Base-by-base conservation (phyloP, 2,113 vertebrate species). In the Amazona guildingii region DNA sequence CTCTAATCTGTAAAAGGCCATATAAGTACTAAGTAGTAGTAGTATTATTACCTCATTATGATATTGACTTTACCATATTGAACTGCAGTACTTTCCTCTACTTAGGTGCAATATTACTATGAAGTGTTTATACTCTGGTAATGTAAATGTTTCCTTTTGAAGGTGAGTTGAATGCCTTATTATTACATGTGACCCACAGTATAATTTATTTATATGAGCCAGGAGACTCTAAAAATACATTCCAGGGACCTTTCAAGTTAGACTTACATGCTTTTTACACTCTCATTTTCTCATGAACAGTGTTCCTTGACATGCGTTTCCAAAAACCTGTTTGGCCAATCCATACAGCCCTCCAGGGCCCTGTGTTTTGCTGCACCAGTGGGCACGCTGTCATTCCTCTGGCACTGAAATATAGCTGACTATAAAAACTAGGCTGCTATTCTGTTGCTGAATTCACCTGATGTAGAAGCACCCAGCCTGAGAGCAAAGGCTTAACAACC, bases 311-410 rank as follows among this genome's bases (percentile, higher is more conserved):
- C 43, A 59, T 23, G 76, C 75, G 55, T 77, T 88, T 95, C 80
- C 49, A 4, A 84, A 94, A 96, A 86, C 78, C 88, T 91, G 69
- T 28, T 93, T 94, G 91, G 86, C 82, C 91, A 90, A 83, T 92
- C 92, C 84, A 31, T 67, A 66, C 72, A 63, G 43, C 83, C 86
- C 86, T 94, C 91, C 24, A 75, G 74, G 86, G 92, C 31, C 96
- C 91, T 64, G 39, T 68, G 85, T 96, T 97, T 96, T 96, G 75
- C 95, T 96, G 85, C 97, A 97, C 91, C 93, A 95, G 91, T 79
- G 89, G 94, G 93, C 96, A 76, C 46, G 85, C 90, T 96, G 82
- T 96, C 95, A 95, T 52, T 96, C 28, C 88, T 82, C 64, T 96
- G 90, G 90, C 69, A 80, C 89, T n/a, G 94, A 94, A 90, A 92